Base-by-base conservation (phyloP, 2,888 invertebrate genomes). In the Palloptera scutellata region DNA sequence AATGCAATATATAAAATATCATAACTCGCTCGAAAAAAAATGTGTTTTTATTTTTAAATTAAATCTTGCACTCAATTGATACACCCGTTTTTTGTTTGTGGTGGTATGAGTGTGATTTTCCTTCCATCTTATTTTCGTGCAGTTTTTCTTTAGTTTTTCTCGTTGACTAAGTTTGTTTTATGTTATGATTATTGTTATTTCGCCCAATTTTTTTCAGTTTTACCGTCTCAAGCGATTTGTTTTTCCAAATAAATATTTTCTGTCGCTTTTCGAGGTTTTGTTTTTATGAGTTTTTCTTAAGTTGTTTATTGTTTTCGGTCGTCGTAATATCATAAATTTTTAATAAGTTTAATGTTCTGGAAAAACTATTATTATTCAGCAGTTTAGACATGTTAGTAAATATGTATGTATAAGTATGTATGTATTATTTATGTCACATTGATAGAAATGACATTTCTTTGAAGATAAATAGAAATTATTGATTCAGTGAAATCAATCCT, bases 111-210 rank as follows among this genome's bases (percentile, higher is more conserved):
- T 48, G 51, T 48, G 51, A 30, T 30, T 15, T 48, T 48, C 51
- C 51, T n/a, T 53, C 53, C 53, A 53, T 60, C 48, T 48, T 51
- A 10, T 42, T 41, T 12, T 17, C 41, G 12, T 40, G 40, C 64
- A 15, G 48, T 64, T 66, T 30, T 30, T 30, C 30, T 30, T 30
- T 30, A 30, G 30, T 30, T 30, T 69, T 66, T 66, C 69, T 57
- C 64, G 54, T 66, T 52, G 66, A 66, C 54, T 66, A 69, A 69
- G 57, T 69, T 69, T 59, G 45, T 58, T 68, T 65, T 66, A 69
- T 63, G 66, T 57, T 64, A 64, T 69, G 69, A 64, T 69, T 69
- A 69, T 69, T 69, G 60, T 64, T 69, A 69, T 69, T 66, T 60
- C 60, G 45, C 42, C 51, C 57, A 63, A 12, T 57, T 13, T n/a